Conservation (phyloP, 1,140 invertebrate species). For the Nasonia giraulti region DNA sequence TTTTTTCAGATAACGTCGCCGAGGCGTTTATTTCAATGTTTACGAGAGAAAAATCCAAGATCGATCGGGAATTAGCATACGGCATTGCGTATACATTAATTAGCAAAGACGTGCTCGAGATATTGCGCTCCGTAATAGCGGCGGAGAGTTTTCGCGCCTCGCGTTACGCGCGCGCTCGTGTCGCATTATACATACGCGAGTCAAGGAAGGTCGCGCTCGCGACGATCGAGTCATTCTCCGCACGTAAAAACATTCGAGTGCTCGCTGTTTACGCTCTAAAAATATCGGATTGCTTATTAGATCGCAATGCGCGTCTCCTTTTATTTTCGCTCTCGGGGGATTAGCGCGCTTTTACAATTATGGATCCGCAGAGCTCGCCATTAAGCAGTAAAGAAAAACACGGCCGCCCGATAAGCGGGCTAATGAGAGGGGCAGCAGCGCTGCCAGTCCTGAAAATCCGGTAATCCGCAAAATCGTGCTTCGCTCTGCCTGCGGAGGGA, state of each 20-base stretch:
- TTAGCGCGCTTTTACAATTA: too few species aligned
- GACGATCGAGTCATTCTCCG: conserved; percentile 14
- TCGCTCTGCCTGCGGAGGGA: too few species aligned
- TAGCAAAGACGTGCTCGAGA: neutral
- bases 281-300: conserved; percentile 30
- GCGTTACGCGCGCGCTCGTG: neutral
- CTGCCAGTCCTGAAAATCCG: conserved; percentile 6
- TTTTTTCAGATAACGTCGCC: neutral
- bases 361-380: too few species aligned
- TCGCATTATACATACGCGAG: neutral
- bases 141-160: neutral
- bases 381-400: neutral
- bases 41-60: neutral
- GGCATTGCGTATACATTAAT: conserved; percentile 2
- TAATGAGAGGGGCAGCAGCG: too few species aligned
- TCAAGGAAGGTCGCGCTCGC: conserved; percentile 31
- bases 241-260: conserved; percentile 11
- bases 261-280: conserved; percentile 27
- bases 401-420: neutral
- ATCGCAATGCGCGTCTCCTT: neutral
- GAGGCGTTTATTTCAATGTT: too few species aligned
- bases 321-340: too few species aligned
- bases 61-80: conserved; percentile 4
- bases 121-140: neutral
- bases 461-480: conserved; percentile 34